These are phyloP conservation scores for Neoscelio sp. DNA, from an alignment of 2,888 invertebrate species.

Conservation along the genomic window DNA sequence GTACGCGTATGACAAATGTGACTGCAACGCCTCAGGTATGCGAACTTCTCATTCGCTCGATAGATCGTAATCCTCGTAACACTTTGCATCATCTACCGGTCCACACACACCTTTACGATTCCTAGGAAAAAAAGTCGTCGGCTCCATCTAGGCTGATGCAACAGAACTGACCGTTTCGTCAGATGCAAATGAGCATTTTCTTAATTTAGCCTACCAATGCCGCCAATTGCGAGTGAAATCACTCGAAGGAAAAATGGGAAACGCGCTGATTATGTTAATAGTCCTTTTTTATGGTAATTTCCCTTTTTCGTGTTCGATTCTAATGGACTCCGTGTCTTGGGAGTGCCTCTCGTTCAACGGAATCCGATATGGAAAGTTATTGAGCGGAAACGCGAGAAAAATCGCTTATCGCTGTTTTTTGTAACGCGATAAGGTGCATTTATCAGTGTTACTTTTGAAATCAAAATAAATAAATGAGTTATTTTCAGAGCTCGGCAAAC, in stretches of 20 bases:
- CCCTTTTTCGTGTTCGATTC: not conserved
- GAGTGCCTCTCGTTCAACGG: not conserved
- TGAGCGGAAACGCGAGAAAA: too few species aligned
- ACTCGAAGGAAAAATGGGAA: slow-evolving; percentile 28
- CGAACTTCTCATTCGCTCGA: slow-evolving; percentile 32
- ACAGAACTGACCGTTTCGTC: slow-evolving; percentile 79
- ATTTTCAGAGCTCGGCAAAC: not conserved
- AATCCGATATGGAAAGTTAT: slow-evolving; percentile 13
- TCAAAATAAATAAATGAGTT: not conserved
- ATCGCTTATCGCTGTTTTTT: not conserved
- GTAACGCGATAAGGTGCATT: not conserved
- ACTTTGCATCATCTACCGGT: slow-evolving; percentile 82
- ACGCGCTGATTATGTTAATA: slow-evolving; percentile 41
- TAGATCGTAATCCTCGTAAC: slow-evolving; percentile 74
- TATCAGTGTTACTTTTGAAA: not conserved
- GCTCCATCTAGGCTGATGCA: slow-evolving; percentile 82
- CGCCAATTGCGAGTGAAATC: slow-evolving; percentile 40
- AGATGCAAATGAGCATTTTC: slow-evolving; percentile 71
- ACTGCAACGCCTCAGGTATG: slow-evolving; percentile 47
- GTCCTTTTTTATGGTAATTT: not conserved
- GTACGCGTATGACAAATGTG: slow-evolving; percentile 1
- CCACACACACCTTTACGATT: slow-evolving; percentile 77
- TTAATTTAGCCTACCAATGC: slow-evolving; percentile 58
- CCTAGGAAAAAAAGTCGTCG: slow-evolving; percentile 73
- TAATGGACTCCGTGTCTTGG: not conserved